Evolutionary conservation across 2,888 invertebrate species (phyloP).

Genomic region (Chirona hameri): DNA sequence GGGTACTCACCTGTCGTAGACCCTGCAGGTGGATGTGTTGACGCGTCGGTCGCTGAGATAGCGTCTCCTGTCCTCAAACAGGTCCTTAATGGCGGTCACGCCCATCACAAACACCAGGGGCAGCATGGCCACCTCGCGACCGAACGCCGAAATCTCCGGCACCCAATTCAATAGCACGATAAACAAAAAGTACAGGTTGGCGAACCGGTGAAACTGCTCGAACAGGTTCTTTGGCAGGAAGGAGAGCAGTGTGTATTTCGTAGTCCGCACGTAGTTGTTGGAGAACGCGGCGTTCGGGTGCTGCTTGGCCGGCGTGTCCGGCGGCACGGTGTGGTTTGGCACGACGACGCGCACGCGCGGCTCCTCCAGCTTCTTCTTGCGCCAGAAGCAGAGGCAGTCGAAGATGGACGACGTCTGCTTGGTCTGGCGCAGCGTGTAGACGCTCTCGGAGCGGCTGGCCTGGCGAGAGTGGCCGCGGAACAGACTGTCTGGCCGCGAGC

Average conservation of each 20-base stretch:
- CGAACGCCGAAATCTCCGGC: slow-evolving; percentile 89
- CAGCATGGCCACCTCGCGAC: slow-evolving; percentile 91
- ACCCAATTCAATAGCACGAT: slow-evolving; percentile 96
- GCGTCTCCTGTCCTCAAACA: slow-evolving; percentile 87
- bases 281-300: slow-evolving; percentile 80
- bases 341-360: slow-evolving; percentile 63
- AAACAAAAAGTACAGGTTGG: slow-evolving; percentile 95
- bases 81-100: slow-evolving; percentile 90
- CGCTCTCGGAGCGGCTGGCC: slow-evolving; percentile 82
- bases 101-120: slow-evolving; percentile 91
- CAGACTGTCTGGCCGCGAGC: not conserved
- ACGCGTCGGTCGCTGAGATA: slow-evolving; percentile 88
- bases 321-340: slow-evolving; percentile 80
- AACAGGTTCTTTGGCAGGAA: slow-evolving; percentile 94
- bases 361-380: slow-evolving; percentile 47
- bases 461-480: slow-evolving; percentile 70
- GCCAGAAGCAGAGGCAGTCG: slow-evolving; percentile 45
- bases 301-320: slow-evolving; percentile 70
- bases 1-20: slow-evolving; percentile 76
- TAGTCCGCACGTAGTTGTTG: slow-evolving; percentile 82
- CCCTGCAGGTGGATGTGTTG: slow-evolving; percentile 86
- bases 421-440: slow-evolving; percentile 78
- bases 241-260: slow-evolving; percentile 88
- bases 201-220: slow-evolving; percentile 96
- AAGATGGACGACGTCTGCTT: slow-evolving; percentile 40